phyloP scores from a whole-genome alignment of 2,797 vertebrate species.

The Lutjanus campechanus region DNA sequence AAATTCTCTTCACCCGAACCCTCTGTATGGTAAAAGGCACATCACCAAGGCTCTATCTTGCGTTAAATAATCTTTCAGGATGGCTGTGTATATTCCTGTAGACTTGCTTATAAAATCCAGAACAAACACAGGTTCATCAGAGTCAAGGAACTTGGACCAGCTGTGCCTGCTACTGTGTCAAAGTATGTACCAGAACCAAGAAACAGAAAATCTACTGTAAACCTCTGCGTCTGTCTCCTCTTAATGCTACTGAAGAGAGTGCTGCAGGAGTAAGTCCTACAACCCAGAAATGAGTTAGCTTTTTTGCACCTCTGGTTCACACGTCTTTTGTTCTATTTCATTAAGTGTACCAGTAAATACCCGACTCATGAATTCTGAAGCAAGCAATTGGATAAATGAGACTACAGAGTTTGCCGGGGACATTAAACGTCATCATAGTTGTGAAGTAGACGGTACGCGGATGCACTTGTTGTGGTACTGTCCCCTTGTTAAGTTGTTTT shows the following conservation, averaged over 20 bases:
- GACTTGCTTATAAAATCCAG: constrained; percentile 39
- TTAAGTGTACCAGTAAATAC: no score
- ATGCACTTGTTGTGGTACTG: no score
- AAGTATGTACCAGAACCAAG: constrained; percentile 21
- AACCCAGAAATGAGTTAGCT: no score
- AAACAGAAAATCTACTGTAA: not conserved
- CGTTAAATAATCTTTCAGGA: constrained; percentile 15
- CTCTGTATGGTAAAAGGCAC: constrained; percentile 9
- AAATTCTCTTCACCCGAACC: not conserved
- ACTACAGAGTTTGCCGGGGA: no score
- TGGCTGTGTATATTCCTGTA: constrained; percentile 31
- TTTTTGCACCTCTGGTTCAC: no score
- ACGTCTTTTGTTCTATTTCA: no score
- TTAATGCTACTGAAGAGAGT: not conserved
- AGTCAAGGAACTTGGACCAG: constrained; percentile 7
- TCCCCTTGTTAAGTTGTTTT: no score
- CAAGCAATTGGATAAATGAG: no score
- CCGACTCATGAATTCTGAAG: no score
- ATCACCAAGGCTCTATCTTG: constrained; percentile 9
- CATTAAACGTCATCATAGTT: no score
- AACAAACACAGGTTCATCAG: constrained; percentile 46
- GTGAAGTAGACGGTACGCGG: no score
- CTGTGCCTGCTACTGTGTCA: constrained; percentile 12
- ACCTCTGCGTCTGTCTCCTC: not conserved
- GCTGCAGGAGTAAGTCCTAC: no score